Conservation (phyloP, 1,140 invertebrate genomes). For the Olivierus martensii region DNA sequence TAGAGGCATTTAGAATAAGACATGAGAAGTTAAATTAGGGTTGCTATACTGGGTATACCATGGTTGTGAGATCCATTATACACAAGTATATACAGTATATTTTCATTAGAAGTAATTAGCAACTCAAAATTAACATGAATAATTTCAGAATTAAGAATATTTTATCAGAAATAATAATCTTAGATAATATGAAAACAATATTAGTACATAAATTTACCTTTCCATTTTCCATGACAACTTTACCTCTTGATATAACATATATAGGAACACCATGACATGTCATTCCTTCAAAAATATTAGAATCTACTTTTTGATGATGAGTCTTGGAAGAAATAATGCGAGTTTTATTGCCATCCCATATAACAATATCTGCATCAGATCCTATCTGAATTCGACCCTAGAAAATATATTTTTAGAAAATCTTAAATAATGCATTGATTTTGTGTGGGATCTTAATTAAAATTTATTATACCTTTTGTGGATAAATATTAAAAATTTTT, state of each 20-base stretch:
- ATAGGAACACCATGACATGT: constrained; percentile 19
- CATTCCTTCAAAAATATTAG: constrained; percentile 91
- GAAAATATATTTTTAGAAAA: too few relatives aligned
- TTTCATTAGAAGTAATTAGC: too few relatives aligned
- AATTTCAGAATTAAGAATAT: too few relatives aligned
- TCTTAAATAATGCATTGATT: neutral
- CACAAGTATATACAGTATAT: too few relatives aligned
- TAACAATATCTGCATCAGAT: constrained; percentile 92
- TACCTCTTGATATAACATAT: constrained; percentile 74
- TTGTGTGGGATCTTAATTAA: neutral
- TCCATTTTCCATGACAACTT: constrained; percentile 77
- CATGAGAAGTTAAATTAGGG: too few relatives aligned
- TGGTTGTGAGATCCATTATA: too few relatives aligned
- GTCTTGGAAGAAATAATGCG: constrained; percentile 79
- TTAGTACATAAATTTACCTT: neutral
- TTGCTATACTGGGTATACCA: too few relatives aligned
- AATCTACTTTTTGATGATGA: constrained; percentile 86
- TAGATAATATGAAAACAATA: too few relatives aligned
- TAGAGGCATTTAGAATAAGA: too few relatives aligned
- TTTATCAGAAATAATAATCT: too few relatives aligned
- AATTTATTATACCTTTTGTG: constrained; percentile 46
- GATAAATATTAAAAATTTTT: constrained; percentile 96
- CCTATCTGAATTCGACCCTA: constrained; percentile 72
- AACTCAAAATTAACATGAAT: too few relatives aligned
- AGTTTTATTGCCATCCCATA: constrained; percentile 75